Evolutionary conservation across 2,113 vertebrate genomes (phyloP).

Genomic region (Plotosus lineatus): DNA sequence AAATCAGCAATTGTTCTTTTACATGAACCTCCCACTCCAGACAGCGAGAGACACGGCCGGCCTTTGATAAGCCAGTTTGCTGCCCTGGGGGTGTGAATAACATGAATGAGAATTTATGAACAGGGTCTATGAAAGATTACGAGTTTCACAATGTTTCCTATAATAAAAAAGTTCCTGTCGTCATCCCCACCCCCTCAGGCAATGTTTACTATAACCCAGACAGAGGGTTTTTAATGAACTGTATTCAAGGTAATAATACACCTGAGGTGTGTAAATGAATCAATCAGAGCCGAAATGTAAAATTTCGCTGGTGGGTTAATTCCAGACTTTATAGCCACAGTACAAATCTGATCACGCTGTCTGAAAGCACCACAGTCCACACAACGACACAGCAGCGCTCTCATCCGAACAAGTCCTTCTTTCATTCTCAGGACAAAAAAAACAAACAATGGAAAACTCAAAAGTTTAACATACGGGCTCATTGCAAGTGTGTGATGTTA

Average conservation of each 20-base stretch:
- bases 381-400: neutral
- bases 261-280: neutral
- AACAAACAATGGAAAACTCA: slow-evolving; percentile 8
- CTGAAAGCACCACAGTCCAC: neutral
- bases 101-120: neutral
- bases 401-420: slow-evolving; percentile 5
- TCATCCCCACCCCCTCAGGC: neutral
- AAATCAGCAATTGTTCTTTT: too few relatives aligned
- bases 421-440: slow-evolving; percentile 2
- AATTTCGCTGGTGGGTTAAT: neutral
- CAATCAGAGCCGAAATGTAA: neutral
- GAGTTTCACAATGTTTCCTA: neutral
- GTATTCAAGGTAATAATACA: neutral
- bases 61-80: too few relatives aligned
- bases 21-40: too few relatives aligned
- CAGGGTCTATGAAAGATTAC: neutral
- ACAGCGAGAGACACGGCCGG: too few relatives aligned
- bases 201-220: neutral
- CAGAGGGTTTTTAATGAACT: neutral
- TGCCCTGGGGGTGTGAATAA: neutral
- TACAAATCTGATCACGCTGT: neutral
- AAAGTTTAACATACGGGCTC: slow-evolving; percentile 6
- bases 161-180: too few relatives aligned
- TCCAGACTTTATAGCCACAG: neutral
- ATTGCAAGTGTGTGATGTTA: neutral